Conservation (phyloP, 2,888 invertebrate species). For the Aspidapion aeneum region DNA sequence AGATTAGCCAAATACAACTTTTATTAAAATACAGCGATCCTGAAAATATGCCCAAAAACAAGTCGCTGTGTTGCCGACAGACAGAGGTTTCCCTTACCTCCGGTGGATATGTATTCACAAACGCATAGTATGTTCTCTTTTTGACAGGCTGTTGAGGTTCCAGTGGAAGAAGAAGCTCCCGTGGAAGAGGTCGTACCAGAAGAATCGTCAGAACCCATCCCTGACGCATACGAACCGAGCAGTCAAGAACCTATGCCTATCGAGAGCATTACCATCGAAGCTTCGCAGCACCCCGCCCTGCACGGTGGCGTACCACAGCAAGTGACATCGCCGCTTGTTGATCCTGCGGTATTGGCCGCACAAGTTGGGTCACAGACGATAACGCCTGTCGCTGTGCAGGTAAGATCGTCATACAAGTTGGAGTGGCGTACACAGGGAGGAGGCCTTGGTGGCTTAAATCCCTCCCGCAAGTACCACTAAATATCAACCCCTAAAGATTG, state of each 20-base stretch:
- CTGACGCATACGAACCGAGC: neutral
- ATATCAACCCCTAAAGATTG: no score
- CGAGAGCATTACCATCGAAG: slow-evolving; percentile 21
- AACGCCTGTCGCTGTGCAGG: neutral
- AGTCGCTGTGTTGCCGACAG: no score
- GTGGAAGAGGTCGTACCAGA: neutral
- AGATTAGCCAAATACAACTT: no score
- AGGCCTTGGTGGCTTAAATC: no score
- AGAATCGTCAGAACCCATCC: neutral
- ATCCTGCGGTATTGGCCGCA: neutral
- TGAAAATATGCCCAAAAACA: no score
- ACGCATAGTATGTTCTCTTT: no score
- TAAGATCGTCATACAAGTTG: no score
- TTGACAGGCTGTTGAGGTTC: neutral
- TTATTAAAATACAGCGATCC: no score
- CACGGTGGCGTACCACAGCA: slow-evolving; percentile 43
- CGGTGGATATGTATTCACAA: no score
- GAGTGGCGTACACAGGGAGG: no score
- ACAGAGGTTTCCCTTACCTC: no score
- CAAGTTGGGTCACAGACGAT: neutral
- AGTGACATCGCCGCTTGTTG: neutral
- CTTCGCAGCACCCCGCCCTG: slow-evolving; percentile 22
- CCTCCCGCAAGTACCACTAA: no score
- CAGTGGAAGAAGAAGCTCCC: neutral
- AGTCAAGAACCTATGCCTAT: slow-evolving; percentile 4